Conservation (phyloP, 2,888 invertebrate species). For the Dolichopus griseipennis region DNA sequence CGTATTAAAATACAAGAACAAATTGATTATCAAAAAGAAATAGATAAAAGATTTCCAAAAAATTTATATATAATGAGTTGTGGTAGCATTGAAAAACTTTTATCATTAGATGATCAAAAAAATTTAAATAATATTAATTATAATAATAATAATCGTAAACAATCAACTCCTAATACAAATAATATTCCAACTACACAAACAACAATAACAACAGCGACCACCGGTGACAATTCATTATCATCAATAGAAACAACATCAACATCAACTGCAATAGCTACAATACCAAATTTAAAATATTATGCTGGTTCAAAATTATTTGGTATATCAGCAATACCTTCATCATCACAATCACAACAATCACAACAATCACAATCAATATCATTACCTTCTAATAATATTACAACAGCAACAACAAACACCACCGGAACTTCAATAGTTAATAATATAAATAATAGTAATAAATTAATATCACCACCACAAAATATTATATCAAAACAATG, state of each 20-base stretch:
- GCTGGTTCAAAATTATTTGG: background rate
- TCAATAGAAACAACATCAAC: constrained; percentile 17
- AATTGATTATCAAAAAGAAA: constrained; percentile 25
- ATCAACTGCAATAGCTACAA: constrained; percentile 9
- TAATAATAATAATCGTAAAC: constrained; percentile 6
- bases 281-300: background rate
- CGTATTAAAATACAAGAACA: constrained; percentile 35
- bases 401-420: too few species aligned
- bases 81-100: constrained; percentile 11
- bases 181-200: background rate
- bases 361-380: background rate
- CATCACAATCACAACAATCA: background rate
- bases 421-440: too few species aligned
- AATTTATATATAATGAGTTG: constrained; percentile 10
- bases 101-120: constrained; percentile 7
- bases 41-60: constrained; percentile 21
- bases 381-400: too few species aligned
- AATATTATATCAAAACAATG: background rate
- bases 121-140: constrained; percentile 7
- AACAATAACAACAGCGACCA: constrained; percentile 13
- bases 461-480: background rate
- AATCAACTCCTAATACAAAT: constrained; percentile 17
- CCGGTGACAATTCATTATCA: constrained; percentile 19
- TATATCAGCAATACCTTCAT: background rate
- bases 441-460: too few species aligned